Evolutionary conservation across 2,797 vertebrate species (phyloP).

Genomic region (Chromobotia macracanthus): DNA sequence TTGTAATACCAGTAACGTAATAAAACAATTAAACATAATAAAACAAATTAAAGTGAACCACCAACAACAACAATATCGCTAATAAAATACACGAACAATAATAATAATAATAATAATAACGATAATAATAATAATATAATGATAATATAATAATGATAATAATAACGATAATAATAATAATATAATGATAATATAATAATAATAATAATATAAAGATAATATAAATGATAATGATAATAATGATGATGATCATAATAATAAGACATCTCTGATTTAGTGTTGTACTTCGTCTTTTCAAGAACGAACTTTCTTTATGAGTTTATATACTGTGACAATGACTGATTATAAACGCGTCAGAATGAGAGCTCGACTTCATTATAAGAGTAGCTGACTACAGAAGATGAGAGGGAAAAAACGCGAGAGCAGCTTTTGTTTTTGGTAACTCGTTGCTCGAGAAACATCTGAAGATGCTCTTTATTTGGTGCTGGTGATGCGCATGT

Average conservation of each 20-base stretch:
- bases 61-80: not conserved
- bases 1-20: not conserved
- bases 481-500: not conserved
- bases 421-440: conserved; percentile 59
- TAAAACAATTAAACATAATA: not conserved
- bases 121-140: no score
- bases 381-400: conserved; percentile 68
- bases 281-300: conserved; percentile 71
- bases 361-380: conserved; percentile 68
- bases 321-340: conserved; percentile 24
- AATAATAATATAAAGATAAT: no score
- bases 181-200: not conserved
- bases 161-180: not conserved
- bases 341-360: conserved; percentile 62
- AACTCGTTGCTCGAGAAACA: conserved; percentile 54
- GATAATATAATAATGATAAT: not conserved
- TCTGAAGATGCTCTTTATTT: conserved; percentile 22
- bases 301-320: conserved; percentile 55
- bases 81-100: not conserved
- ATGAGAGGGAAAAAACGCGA: conserved; percentile 27
- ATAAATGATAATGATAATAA: no score
- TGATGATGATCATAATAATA: not conserved
- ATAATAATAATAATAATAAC: not conserved
- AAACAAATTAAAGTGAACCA: not conserved
- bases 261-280: conserved; percentile 43